Base-by-base conservation (phyloP, 2,113 vertebrate genomes). In the human region DNA sequence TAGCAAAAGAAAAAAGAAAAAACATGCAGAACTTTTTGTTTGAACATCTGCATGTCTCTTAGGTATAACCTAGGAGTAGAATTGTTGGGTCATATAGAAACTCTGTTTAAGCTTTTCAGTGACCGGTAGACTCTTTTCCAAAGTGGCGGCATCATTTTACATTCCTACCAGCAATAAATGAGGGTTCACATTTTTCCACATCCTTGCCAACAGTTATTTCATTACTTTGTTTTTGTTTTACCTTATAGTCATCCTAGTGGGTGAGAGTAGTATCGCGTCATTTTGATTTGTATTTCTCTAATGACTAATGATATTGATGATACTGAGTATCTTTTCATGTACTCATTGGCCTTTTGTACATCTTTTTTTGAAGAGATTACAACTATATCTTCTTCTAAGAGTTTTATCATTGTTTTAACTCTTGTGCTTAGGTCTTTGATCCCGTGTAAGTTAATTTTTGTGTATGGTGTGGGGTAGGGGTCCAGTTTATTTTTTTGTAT, bases 1-100 rank as follows among this genome's bases (percentile, higher is more conserved):
- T 66, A 66, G 55, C 76, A 95, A 68, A 68, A 55, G 43, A 84
- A 84, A 95, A 68, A 68, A 55, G 43, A 84, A 95, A 68, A n/a
- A 68, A 68, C 66, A 68, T 22, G 68, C 75, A 66, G 43, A 84
- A 95, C n/a, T 66, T 68, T 84, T 66, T 83, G 30, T 57, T 11
- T 68, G 59, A 57, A 57, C 32, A n/a, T 79, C 55, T 85, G 76
- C 25, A 38, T 57, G 79, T 84, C 22, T 68, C 30, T 76, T 55
- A 66, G 57, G 72, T 64, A 75, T 75, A 90, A 68, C 12, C 50
- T 78, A 76, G 55, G 22, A 90, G 27, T 78, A 59, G 57, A 92
- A 81, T 75, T 75, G 45, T n/a, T 45, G 22, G 59, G 66, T 70
- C 89, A 38, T 78, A 78, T 11, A 55, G 59, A 61, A 76, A 50